Evolutionary conservation across 2,888 invertebrate genomes (phyloP).

Genomic region (Tipula lateralis): DNA sequence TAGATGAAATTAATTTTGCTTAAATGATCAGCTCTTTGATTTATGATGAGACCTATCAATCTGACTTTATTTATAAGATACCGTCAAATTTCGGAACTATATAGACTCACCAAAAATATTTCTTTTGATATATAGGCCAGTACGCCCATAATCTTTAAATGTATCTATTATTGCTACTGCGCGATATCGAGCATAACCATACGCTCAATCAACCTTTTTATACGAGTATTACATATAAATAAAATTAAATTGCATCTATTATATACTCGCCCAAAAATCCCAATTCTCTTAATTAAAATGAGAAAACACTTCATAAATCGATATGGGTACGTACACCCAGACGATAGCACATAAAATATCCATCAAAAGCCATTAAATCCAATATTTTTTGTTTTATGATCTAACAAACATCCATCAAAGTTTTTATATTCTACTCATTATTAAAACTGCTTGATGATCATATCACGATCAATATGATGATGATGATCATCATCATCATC

Average conservation of each 20-base stretch:
- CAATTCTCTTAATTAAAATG: background rate
- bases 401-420: background rate
- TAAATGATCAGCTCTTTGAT: no score
- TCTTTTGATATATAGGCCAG: background rate
- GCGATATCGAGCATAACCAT: background rate
- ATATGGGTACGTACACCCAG: background rate
- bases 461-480: conserved; percentile 19
- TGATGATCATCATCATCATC: conserved; percentile 4
- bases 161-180: background rate
- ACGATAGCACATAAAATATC: background rate
- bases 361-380: background rate
- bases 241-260: background rate
- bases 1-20: no score
- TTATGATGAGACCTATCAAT: no score
- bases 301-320: background rate
- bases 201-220: background rate
- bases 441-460: background rate
- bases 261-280: background rate
- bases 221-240: background rate
- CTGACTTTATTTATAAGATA: no score
- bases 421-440: background rate
- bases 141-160: background rate
- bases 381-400: background rate
- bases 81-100: no score
- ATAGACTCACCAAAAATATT: background rate